Percentiles rank a stretch among this genome's conserved stretches.
Evolutionary conservation across 2,113 vertebrate species (phyloP).

Genomic region (Mellivora capensis): DNA sequence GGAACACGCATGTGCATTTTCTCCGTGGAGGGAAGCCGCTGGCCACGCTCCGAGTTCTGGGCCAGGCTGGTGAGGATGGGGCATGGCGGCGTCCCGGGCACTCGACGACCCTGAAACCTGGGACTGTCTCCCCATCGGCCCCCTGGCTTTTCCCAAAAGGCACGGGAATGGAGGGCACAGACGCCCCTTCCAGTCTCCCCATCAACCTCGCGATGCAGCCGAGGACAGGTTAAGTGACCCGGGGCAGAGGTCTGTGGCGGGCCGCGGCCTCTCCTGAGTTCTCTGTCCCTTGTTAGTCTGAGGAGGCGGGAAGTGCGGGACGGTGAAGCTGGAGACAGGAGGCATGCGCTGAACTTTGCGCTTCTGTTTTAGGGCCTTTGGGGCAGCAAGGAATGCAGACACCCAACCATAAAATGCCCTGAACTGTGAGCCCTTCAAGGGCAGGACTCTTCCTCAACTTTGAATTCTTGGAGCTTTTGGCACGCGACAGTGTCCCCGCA

Average conservation of each 20-base stretch:
- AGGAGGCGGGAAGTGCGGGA: neutral
- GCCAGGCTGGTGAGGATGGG: neutral
- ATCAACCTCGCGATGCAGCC: neutral
- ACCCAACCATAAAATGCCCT: accelerated
- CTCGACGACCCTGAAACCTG: neutral
- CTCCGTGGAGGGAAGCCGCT: neutral
- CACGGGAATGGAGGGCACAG: accelerated
- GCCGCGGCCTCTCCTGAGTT: accelerated
- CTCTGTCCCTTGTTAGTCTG: neutral
- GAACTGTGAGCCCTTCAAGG: neutral
- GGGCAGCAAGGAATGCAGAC: neutral
- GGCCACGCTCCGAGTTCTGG: neutral
- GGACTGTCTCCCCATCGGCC: neutral
- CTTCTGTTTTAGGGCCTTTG: neutral
- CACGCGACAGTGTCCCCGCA: accelerated
- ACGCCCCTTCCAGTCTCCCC: neutral
- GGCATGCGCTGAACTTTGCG: accelerated
- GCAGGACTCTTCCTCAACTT: neutral
- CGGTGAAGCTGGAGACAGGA: neutral
- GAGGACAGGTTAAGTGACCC: neutral
- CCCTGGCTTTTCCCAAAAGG: neutral
- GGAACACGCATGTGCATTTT: neutral
- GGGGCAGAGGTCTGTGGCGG: neutral
- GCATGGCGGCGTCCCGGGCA: accelerated
- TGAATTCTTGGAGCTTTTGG: neutral